Evolutionary conservation across 2,888 invertebrate species (phyloP).

Genomic region (Cryptosula pallasiana): DNA sequence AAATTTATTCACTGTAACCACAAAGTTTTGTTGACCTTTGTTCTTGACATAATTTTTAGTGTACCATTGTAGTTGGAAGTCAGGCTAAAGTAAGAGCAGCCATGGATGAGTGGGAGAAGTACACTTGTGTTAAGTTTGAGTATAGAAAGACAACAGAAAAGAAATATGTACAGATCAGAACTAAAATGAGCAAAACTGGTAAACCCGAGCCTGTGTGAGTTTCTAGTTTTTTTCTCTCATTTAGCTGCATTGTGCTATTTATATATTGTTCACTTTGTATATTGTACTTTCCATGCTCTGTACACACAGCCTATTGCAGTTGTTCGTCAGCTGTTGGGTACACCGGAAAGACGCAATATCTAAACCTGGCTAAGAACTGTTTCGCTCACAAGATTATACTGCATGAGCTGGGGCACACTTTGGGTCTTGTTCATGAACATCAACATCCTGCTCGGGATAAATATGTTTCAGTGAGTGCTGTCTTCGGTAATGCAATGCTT

Average conservation of each 20-base stretch:
- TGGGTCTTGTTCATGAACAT: conserved; percentile 10
- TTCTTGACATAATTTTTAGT: no score
- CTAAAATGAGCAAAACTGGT: neutral
- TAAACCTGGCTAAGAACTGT: conserved; percentile 18
- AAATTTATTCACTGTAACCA: no score
- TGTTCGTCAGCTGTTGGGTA: conserved; percentile 10
- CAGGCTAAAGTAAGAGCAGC: neutral
- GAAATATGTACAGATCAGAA: conserved; percentile 1
- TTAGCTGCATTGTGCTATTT: no score
- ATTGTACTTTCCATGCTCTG: no score
- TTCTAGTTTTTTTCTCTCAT: no score
- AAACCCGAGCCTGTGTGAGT: neutral
- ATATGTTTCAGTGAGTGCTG: neutral
- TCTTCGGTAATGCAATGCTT: no score
- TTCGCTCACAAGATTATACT: neutral
- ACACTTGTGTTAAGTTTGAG: conserved; percentile 5
- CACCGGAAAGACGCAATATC: neutral
- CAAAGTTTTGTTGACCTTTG: no score
- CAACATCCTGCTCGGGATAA: conserved; percentile 1
- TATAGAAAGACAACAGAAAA: neutral
- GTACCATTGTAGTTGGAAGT: neutral
- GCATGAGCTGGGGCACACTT: conserved; percentile 20
- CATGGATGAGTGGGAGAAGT: conserved; percentile 25
- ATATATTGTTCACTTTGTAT: no score
- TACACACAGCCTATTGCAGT: no score